Conservation (phyloP, 2,888 invertebrate species). For the Tiphia femorata region DNA sequence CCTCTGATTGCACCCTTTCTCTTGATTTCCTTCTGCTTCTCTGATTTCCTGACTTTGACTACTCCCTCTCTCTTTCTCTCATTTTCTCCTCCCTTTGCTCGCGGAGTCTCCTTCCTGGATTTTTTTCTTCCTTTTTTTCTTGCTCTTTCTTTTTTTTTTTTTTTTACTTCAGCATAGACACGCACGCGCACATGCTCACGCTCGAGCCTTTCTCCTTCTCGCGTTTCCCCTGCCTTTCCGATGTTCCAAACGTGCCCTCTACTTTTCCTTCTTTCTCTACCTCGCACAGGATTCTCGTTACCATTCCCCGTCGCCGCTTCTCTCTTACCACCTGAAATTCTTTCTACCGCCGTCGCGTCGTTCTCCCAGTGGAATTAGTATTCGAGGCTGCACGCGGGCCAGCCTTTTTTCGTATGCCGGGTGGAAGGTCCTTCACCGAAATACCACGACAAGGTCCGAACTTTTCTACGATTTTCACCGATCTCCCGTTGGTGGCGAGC, state of each 20-base stretch:
- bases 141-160: background rate
- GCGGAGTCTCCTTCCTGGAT: background rate
- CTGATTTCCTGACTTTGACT: no score
- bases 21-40: no score
- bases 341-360: conserved; percentile 26
- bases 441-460: conserved; percentile 29
- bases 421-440: conserved; percentile 41
- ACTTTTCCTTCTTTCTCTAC: conserved; percentile 9
- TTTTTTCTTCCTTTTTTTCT: background rate
- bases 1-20: no score
- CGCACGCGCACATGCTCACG: background rate
- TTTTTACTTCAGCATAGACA: conserved; percentile 4
- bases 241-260: conserved; percentile 4
- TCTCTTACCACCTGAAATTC: conserved; percentile 4
- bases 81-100: background rate
- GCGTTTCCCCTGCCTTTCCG: conserved; percentile 1
- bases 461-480: conserved; percentile 38
- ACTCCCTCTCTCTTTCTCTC: no score
- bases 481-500: conserved; percentile 24
- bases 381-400: conserved; percentile 39
- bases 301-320: conserved; percentile 6
- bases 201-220: conserved; percentile 2
- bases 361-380: conserved; percentile 53
- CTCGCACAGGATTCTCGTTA: no score
- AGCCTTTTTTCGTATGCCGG: conserved; percentile 57